Evolutionary conservation across 2,113 vertebrate species (phyloP), one percentile per base, ranked within the genome.

Genomic region (Crotalus viridis): DNA sequence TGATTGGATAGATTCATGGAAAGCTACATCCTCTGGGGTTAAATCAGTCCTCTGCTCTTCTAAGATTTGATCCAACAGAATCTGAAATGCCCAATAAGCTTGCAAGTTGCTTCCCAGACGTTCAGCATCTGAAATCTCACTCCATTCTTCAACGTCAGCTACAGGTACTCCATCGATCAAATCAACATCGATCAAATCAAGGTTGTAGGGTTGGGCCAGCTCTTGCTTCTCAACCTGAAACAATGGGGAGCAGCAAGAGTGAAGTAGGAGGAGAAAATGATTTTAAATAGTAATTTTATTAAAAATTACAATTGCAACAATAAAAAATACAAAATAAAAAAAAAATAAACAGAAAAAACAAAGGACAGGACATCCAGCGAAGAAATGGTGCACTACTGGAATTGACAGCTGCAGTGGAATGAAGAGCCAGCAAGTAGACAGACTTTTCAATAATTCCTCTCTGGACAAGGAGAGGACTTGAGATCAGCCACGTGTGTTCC

Each of bases 51-150:
- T 95, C 90, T 97, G 98, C 88, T 97, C 97, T 93, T 98, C 97
- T 94, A 98, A 89, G 93, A 98, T 96, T 95, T 96, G 96, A 4
- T 96, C 93, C 95, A 98, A 43, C 95, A 98, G 94, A 0, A 26
- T 2, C 0, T 96, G 97, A 95, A 98, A 98, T 52, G 96, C 91
- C 0, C 97, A 96, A n/a, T 98, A 98, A 0, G 98, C 97, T 0
- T 93, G 95, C 90, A 98, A 96, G 94, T 97, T 98, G 94, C 97
- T 96, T 85, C 95, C 94, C 52, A 98, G 96, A 81, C 97, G 93
- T 93, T 98, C 97, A 0, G 96, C 97, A 89, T 96, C 97, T 0
- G 96, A 96, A 95, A 97, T 95, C 94, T 98, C 97, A 0, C 94
- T 93, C 97, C 97, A 98, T 4, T 3, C 95, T 61, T 96, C 96